Evolutionary conservation across 2,888 invertebrate species (phyloP).

Genomic region (Junonia oenone): DNA sequence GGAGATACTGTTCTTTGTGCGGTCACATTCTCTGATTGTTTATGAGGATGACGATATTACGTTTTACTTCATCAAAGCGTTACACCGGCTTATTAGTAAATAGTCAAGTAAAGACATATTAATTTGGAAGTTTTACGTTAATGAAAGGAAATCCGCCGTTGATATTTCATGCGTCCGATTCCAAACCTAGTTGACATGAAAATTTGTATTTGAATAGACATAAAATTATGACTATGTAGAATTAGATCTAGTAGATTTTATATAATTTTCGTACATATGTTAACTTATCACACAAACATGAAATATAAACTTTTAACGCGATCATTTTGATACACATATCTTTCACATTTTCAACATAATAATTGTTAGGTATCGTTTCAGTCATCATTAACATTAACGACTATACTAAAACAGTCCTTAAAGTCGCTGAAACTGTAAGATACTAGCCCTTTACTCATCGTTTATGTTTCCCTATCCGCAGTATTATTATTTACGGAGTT

Average conservation of each 20-base stretch:
- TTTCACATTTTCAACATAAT: neutral
- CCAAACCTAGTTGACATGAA: no score
- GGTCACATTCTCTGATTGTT: constrained; percentile 11
- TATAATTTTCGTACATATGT: no score
- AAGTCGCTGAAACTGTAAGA: constrained; percentile 2
- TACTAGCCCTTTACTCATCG: constrained; percentile 9
- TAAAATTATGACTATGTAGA: neutral
- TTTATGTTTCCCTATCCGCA: constrained; percentile 21
- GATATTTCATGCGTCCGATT: no score
- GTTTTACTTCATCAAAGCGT: neutral
- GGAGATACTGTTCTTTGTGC: constrained; percentile 19
- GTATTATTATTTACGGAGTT: constrained; percentile 32
- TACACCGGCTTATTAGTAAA: neutral
- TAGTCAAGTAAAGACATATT: neutral
- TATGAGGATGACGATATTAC: neutral
- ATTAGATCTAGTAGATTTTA: no score
- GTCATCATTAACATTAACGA: neutral
- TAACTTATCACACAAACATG: neutral
- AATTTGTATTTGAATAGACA: neutral
- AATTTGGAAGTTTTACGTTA: neutral
- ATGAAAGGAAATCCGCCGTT: no score
- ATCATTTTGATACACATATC: neutral
- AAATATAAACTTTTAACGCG: neutral
- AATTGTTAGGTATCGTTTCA: no score
- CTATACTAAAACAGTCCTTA: neutral